Base-by-base conservation (phyloP, 2,797 vertebrate species). In the Catharus ustulatus region DNA sequence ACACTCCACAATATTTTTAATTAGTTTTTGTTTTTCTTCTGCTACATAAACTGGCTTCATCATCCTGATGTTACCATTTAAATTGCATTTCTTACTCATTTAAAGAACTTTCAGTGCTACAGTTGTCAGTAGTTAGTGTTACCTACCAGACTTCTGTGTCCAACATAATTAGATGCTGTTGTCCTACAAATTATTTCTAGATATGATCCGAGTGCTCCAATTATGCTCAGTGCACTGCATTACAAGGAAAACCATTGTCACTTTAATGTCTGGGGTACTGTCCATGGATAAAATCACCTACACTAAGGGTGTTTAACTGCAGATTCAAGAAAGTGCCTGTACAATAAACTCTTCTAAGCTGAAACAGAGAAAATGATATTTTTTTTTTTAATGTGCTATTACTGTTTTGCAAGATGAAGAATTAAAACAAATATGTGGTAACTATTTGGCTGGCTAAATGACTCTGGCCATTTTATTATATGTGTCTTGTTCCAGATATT, bases 121-220 rank as follows among this genome's bases (percentile, higher is more conserved):
- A 91, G 30, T 43, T 88, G 79, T 78, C 80, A 95, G 80, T 38
- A 94, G 85, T 82, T 92, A 79, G 42, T 32, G 36, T 54, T 85
- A 66, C 69, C 81, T 84, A 30, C 69, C 79, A 90, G 82, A 66
- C 21, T 81, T 90, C 74, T 88, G 29, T 3, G 1, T 76, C 51
- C 69, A 81, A 63, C 32, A 11, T 87, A 92, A 96, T 95, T 92
- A 97, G 89, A 81, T 32, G 18, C 13, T 78, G 66, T 88, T 95
- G 87, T 95, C 73, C 76, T 88, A 92, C 82, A 95, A 93, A 96
- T 87, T 92, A 86, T 93, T 96, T 91, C 89, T 88, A 95, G 87
- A 45, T 94, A 46, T 8, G 10, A 78, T 92, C 91, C 63, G 76
- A 69, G 40, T 14, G 3, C 66, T 87, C 62, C 82, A 91, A 79